Conservation (phyloP, 1,140 invertebrate genomes). For the Drosophila nebulosa region DNA sequence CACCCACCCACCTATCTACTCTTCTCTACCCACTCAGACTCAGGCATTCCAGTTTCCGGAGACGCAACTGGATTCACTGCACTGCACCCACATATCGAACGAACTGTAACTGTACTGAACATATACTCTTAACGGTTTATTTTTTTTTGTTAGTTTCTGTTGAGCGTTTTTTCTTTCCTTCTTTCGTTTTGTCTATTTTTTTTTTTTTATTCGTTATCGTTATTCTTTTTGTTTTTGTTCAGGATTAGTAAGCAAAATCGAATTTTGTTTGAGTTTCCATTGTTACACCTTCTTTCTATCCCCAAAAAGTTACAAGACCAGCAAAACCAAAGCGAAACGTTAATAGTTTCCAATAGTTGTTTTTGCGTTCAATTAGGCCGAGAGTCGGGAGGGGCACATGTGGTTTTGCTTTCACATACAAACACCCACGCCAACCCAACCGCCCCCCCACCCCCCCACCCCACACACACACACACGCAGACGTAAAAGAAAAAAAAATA, state of each 20-base stretch:
- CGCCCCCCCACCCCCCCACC: too few species aligned
- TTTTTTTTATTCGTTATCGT: not conserved
- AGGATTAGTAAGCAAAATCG: not conserved
- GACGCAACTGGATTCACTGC: slow-evolving; percentile 31
- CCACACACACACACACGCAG: slow-evolving; percentile 17
- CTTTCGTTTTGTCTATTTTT: not conserved
- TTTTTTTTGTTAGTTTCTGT: not conserved
- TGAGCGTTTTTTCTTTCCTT: not conserved
- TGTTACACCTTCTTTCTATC: too few species aligned
- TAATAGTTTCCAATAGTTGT: not conserved
- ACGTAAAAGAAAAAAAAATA: not conserved
- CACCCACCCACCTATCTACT: slow-evolving; percentile 1
- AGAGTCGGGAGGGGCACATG: slow-evolving; percentile 59
- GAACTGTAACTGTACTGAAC: not conserved
- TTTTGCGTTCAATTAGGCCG: slow-evolving; percentile 1
- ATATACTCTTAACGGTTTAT: not conserved
- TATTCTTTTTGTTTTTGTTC: not conserved
- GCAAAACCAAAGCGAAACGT: not conserved
- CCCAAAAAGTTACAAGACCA: not conserved
- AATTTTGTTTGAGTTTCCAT: slow-evolving; percentile 4
- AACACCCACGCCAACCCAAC: too few species aligned
- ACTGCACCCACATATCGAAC: not conserved
- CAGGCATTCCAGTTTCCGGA: slow-evolving; percentile 37
- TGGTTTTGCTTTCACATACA: slow-evolving; percentile 40
- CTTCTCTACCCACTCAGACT: slow-evolving; percentile 23